These are phyloP conservation scores for Vireo altiloquus DNA, from an alignment of 2,113 vertebrate species.

Conservation along the genomic window DNA sequence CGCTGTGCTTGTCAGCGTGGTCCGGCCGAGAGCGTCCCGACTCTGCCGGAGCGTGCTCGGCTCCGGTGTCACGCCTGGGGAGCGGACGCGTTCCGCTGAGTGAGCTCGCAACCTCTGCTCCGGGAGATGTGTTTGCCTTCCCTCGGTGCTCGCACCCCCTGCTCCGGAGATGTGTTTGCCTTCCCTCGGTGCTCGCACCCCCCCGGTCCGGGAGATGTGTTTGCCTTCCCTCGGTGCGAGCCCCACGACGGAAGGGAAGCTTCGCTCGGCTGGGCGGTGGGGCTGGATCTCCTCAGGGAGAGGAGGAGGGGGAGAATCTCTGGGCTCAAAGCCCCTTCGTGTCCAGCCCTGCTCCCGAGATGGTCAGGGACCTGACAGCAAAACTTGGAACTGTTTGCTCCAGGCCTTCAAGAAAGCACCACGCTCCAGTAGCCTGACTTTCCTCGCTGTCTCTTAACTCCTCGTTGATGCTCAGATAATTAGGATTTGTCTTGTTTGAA, in stretches of 20 bases:
- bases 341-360: rapidly evolving
- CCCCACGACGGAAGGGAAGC: not conserved
- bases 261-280: rapidly evolving
- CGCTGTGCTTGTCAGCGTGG: not conserved
- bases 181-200: too few species aligned
- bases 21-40: not conserved
- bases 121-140: not conserved
- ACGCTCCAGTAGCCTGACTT: not conserved
- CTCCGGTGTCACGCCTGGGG: rapidly evolving
- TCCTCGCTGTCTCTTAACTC: not conserved
- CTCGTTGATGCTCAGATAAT: not conserved
- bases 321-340: not conserved
- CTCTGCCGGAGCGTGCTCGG: not conserved
- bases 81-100: rapidly evolving
- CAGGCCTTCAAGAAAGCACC: not conserved
- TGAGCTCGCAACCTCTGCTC: rapidly evolving
- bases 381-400: not conserved
- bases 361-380: rapidly evolving
- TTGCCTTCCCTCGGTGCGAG: not conserved
- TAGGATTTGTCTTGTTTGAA: not conserved
- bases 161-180: rapidly evolving
- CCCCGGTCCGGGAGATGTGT: too few species aligned
- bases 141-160: rapidly evolving
- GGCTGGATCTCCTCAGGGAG: not conserved
- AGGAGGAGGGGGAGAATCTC: not conserved